Base-by-base conservation (phyloP, 2,888 invertebrate genomes). In the Volucella zonaria region DNA sequence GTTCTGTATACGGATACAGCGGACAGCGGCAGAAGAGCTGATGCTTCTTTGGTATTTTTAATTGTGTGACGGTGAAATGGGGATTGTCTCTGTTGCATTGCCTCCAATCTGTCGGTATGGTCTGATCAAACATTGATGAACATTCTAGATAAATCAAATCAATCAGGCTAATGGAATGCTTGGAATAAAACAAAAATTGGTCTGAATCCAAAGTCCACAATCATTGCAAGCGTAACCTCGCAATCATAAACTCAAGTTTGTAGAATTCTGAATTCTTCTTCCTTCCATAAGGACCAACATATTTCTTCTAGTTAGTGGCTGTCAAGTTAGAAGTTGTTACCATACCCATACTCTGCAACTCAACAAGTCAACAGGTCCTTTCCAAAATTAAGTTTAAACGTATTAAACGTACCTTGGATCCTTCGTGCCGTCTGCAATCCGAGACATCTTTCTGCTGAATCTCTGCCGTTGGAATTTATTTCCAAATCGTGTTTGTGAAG, bases 61-160 rank as follows among this genome's bases (percentile, higher is more conserved):
- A 43, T 45, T 47, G 54, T 45, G 42, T 49, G 31, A 49, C 15
- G 54, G 4, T 12, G 58, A 2, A 14, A 14, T 45, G 12, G n/a
- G 0, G 9, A 14, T 61, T 51, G 11, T 38, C 8, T 68, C 78
- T 77, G 73, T 58, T 78, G 42, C 1, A 31, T 66, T 8, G 51
- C 31, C 18, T 47, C 64, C 79, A 74, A 82, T 82, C 75, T 82
- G 74, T 54, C 79, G 64, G 64, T 79, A 49, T 74, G 64, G 43
- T 58, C 45, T 74, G 2, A 66, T 64, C 58, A 79, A 82, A 79
- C 54, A 79, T 79, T 74, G 43, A 68, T 68, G 31, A 67, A 74
- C 67, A 52, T 51, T 71, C 54, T 49, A 31, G 31, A 6, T 4
- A 31, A 31, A 31, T 31, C 31, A 31, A 6, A 31, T 31, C 31